Evolutionary conservation across 2,113 vertebrate genomes (phyloP).

Genomic region (Dendrocopos noguchii): DNA sequence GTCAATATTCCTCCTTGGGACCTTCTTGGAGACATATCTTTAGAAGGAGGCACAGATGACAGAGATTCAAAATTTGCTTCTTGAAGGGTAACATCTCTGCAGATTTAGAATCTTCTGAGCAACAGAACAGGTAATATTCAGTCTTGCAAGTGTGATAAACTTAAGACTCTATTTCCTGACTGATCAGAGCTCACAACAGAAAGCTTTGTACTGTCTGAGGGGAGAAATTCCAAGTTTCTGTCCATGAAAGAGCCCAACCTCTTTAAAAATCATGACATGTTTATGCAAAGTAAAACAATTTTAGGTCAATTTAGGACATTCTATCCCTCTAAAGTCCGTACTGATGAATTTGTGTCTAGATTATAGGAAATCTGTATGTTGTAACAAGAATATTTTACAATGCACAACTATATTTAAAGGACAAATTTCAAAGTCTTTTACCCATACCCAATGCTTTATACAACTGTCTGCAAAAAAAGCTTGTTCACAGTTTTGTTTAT

Average conservation of each 20-base stretch:
- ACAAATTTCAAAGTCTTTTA: conserved; percentile 9
- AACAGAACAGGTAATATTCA: background rate
- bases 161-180: conserved; percentile 3
- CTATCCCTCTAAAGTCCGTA: background rate
- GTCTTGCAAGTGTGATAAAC: conserved; percentile 9
- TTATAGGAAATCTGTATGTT: background rate
- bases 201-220: conserved; percentile 31
- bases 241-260: conserved; percentile 5
- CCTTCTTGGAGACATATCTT: background rate
- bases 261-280: conserved; percentile 25
- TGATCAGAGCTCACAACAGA: conserved; percentile 4
- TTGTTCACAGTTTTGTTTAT: background rate
- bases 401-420: background rate
- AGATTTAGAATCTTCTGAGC: background rate
- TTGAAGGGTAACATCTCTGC: background rate
- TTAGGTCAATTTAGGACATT: conserved; percentile 31
- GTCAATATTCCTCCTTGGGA: background rate
- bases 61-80: background rate
- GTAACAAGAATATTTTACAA: background rate
- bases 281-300: conserved; percentile 31
- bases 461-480: background rate
- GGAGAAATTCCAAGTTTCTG: conserved; percentile 49
- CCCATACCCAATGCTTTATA: background rate
- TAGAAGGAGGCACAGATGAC: background rate
- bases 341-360: background rate